Percentiles rank a stretch among this genome's conserved stretches.
Conservation (phyloP, 2,113 vertebrate genomes). For the Leucopternis melanops region DNA sequence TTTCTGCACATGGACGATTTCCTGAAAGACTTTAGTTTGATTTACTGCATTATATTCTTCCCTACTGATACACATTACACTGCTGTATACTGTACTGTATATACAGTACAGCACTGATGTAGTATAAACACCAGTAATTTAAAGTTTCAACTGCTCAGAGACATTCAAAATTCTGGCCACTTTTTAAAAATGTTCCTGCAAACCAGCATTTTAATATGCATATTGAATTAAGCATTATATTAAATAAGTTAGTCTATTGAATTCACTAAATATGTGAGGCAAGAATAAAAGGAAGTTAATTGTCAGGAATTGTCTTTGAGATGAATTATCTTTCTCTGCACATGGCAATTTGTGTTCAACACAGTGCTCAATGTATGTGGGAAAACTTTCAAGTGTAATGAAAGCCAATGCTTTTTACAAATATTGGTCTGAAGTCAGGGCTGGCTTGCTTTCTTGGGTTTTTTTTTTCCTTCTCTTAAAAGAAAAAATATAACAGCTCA, state of each 20-base stretch:
- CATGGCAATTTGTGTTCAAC: background rate
- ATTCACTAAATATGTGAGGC: background rate
- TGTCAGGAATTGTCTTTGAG: background rate
- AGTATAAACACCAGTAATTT: background rate
- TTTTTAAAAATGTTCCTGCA: background rate
- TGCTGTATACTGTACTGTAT: background rate
- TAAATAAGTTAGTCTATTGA: background rate
- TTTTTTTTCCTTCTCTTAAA: background rate
- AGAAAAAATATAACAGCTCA: background rate
- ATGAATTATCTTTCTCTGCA: background rate
- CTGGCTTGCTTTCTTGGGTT: background rate
- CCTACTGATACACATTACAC: background rate
- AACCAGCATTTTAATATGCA: background rate
- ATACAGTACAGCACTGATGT: background rate
- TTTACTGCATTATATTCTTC: background rate
- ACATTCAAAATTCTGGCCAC: background rate
- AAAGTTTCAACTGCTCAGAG: background rate
- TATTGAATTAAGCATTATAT: background rate
- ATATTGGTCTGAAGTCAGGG: background rate
- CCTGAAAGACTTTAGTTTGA: background rate
- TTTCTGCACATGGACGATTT: background rate
- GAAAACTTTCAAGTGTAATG: background rate
- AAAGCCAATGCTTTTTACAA: accelerated
- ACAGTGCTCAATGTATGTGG: background rate
- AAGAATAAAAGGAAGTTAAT: background rate